A percentile compares a stretch with the other conserved stretches of the same genome.
Evolutionary conservation across 92 coral and sea anemone genomes (phyloP).

Genomic region (Ricordea florida): DNA sequence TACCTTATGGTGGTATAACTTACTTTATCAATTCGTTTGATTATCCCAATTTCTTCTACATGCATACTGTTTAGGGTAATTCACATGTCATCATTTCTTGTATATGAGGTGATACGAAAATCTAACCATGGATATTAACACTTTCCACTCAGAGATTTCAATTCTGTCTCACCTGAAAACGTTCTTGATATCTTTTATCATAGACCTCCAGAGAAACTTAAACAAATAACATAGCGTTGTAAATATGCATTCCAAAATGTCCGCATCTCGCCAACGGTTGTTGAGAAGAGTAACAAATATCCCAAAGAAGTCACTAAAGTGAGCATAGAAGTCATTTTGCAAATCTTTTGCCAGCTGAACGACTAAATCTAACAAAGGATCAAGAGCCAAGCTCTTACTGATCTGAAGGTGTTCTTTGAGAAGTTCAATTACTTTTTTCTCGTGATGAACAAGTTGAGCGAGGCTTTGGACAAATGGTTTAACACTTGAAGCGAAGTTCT

Average conservation of each 20-base stretch:
- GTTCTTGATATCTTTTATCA: slow-evolving; percentile 78
- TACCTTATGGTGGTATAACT: no score
- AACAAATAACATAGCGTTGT: slow-evolving; percentile 81
- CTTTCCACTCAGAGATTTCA: no score
- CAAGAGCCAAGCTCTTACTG: slow-evolving; percentile 63
- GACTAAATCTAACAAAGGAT: slow-evolving; percentile 77
- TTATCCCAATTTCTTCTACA: no score
- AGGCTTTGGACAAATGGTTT: slow-evolving; percentile 76
- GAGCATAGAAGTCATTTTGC: slow-evolving; percentile 79
- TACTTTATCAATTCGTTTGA: no score
- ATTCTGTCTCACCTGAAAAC: slow-evolving; percentile 78
- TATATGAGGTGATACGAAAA: no score
- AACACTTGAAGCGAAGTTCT: slow-evolving; percentile 65
- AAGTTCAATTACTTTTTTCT: slow-evolving; percentile 55
- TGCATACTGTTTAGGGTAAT: no score
- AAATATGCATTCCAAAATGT: slow-evolving; percentile 77
- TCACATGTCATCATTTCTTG: no score
- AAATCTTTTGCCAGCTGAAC: slow-evolving; percentile 89
- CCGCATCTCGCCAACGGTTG: slow-evolving; percentile 69
- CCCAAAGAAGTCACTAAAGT: slow-evolving; percentile 76
- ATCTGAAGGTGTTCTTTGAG: slow-evolving; percentile 70
- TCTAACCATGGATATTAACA: no score
- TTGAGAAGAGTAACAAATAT: slow-evolving; percentile 63
- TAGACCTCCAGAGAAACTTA: slow-evolving; percentile 87
- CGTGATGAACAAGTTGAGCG: slow-evolving; percentile 85